Evolutionary conservation across 2,888 invertebrate species (phyloP).

Genomic region (Phanerotoma sp.): DNA sequence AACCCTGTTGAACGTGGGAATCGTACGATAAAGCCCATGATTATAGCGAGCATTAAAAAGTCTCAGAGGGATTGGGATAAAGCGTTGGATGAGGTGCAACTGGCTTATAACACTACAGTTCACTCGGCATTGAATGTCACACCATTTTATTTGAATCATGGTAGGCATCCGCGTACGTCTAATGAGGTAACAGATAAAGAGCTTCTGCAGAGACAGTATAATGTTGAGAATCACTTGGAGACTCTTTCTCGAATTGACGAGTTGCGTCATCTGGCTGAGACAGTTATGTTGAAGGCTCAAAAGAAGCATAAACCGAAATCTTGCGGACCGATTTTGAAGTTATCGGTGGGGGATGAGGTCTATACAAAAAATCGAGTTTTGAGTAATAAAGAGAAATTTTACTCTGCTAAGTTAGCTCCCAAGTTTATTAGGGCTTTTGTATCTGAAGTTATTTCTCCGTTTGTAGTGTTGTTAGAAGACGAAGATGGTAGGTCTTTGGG

Average conservation of each 20-base stretch:
- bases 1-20: slow-evolving; percentile 23
- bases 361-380: too few relatives aligned
- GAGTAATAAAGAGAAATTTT: too few relatives aligned
- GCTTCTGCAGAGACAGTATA: neutral
- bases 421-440: too few relatives aligned
- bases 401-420: too few relatives aligned
- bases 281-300: too few relatives aligned
- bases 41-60: slow-evolving; percentile 11
- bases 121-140: slow-evolving; percentile 17
- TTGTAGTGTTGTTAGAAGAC: too few relatives aligned
- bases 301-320: too few relatives aligned
- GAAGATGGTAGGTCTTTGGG: too few relatives aligned
- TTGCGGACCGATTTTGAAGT: too few relatives aligned
- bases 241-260: neutral
- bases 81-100: slow-evolving; percentile 23
- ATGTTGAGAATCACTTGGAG: neutral
- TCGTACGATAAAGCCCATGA: slow-evolving; percentile 27
- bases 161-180: neutral
- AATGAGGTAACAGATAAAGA: neutral
- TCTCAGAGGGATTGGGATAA: slow-evolving; percentile 23
- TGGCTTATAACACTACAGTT: slow-evolving; percentile 22
- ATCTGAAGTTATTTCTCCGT: too few relatives aligned
- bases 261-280: neutral
- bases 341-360: too few relatives aligned
- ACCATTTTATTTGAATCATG: slow-evolving; percentile 26